Percentiles rank a stretch among this genome's conserved stretches.
phyloP scores from a whole-genome alignment of 2,797 vertebrate genomes.

The Hoplostethus atlanticus region DNA sequence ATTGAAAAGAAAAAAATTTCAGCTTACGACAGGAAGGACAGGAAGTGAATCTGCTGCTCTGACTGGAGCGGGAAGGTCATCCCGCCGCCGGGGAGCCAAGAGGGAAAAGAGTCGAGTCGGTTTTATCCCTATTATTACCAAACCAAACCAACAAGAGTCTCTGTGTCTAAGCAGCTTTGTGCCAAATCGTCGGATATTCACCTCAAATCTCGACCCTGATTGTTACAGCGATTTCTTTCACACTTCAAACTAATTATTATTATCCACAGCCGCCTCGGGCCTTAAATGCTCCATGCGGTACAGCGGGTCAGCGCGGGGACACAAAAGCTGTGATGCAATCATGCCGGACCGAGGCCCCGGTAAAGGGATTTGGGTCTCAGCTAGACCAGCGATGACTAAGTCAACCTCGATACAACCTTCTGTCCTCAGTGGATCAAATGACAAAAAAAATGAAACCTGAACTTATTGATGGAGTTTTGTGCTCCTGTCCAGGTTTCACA shows the following conservation, averaged over 20 bases:
- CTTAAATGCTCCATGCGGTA: neutral
- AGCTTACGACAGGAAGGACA: conserved; percentile 1
- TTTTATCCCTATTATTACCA: conserved; percentile 6
- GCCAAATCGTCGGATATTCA: conserved; percentile 2
- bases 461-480: neutral
- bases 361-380: conserved; percentile 22
- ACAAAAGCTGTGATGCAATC: conserved; percentile 22
- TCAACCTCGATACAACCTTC: conserved; percentile 30
- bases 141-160: conserved; percentile 3
- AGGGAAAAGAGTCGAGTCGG: too few species aligned
- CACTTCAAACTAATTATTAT: conserved; percentile 37
- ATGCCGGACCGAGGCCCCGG: neutral
- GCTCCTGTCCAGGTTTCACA: neutral
- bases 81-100: too few species aligned
- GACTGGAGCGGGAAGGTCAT: conserved; percentile 11
- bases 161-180: conserved; percentile 23
- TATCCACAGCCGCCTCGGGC: conserved; percentile 9
- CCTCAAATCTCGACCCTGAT: conserved; percentile 16
- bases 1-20: neutral
- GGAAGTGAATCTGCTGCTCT: conserved; percentile 22
- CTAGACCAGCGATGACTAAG: neutral
- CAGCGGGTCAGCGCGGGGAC: conserved; percentile 24
- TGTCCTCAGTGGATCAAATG: conserved; percentile 9
- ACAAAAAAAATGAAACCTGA: neutral
- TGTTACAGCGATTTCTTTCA: conserved; percentile 32